These are phyloP conservation scores for Saguinus midas DNA, from an alignment of 2,113 vertebrate species.

Conservation along the genomic window DNA sequence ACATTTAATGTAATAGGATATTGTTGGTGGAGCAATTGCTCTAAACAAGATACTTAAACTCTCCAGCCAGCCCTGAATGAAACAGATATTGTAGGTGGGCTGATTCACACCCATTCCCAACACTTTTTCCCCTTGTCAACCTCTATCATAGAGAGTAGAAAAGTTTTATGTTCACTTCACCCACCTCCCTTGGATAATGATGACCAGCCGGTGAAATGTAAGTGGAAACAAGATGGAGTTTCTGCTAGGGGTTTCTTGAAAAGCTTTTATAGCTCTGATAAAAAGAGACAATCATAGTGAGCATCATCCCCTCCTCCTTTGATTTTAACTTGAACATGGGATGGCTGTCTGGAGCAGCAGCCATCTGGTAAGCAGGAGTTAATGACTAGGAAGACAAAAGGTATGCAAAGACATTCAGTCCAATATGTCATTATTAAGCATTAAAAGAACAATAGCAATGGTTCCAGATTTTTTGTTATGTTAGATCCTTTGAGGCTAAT, in stretches of 20 bases:
- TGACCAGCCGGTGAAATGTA: not conserved
- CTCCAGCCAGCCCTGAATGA: not conserved
- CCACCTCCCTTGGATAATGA: not conserved
- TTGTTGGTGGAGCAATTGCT: not conserved
- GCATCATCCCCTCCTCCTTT: not conserved
- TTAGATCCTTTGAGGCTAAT: not conserved
- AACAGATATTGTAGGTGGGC: not conserved
- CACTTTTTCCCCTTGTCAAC: not conserved
- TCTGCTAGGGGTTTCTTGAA: not conserved
- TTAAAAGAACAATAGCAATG: not conserved
- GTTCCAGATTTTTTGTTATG: not conserved
- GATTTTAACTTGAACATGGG: not conserved
- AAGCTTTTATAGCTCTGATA: constrained; percentile 5
- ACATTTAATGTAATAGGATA: not conserved
- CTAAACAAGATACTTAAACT: not conserved
- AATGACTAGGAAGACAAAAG: not conserved
- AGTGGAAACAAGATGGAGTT: not conserved
- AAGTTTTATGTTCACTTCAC: not conserved
- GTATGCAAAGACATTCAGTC: not conserved
- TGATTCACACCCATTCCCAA: not conserved
- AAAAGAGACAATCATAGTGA: not conserved
- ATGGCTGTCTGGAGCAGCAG: not conserved
- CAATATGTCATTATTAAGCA: not conserved
- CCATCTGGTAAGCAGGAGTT: not conserved
- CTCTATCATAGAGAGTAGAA: not conserved